These are phyloP conservation scores for Habropoda laboriosa DNA, from an alignment of 1,140 invertebrate species.

Conservation along the genomic window DNA sequence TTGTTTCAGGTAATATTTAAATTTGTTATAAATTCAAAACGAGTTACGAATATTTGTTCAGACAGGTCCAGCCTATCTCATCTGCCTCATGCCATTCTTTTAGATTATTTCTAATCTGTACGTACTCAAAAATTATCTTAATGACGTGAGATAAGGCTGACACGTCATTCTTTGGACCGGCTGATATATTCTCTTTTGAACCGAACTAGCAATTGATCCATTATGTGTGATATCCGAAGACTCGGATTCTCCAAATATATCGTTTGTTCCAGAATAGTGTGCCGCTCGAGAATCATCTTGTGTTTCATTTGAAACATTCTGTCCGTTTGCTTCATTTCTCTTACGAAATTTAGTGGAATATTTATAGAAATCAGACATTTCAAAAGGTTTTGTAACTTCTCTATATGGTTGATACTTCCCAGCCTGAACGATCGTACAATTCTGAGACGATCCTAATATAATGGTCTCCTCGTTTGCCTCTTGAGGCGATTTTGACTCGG, in stretches of 20 bases:
- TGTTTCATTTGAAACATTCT: conserved; percentile 43
- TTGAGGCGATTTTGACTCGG: conserved; percentile 74
- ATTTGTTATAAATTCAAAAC: not conserved
- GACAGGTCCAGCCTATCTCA: conserved; percentile 54
- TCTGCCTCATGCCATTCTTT: not conserved
- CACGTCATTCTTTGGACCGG: conserved; percentile 81
- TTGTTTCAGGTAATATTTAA: not conserved
- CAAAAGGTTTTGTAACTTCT: conserved; percentile 97
- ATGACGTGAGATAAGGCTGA: conserved; percentile 71
- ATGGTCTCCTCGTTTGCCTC: conserved; percentile 80
- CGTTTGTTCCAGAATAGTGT: conserved; percentile 5
- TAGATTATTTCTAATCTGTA: not conserved
- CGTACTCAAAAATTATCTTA: conserved; percentile 53
- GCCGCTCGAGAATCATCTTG: conserved; percentile 36
- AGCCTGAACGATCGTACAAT: conserved; percentile 91
- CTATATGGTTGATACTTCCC: conserved; percentile 95
- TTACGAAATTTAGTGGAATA: conserved; percentile 96
- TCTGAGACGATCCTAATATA: conserved; percentile 88
- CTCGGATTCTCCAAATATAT: conserved; percentile 37
- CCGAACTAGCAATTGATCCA: conserved; percentile 58
- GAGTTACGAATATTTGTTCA: not conserved
- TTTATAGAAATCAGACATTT: conserved; percentile 98
- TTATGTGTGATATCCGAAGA: conserved; percentile 35
- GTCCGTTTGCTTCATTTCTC: conserved; percentile 74
- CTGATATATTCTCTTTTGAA: conserved; percentile 81